Evolutionary conservation across 2,888 invertebrate species (phyloP), one percentile per base, ranked within the genome.

Genomic region (Napeogenes sylphis): DNA sequence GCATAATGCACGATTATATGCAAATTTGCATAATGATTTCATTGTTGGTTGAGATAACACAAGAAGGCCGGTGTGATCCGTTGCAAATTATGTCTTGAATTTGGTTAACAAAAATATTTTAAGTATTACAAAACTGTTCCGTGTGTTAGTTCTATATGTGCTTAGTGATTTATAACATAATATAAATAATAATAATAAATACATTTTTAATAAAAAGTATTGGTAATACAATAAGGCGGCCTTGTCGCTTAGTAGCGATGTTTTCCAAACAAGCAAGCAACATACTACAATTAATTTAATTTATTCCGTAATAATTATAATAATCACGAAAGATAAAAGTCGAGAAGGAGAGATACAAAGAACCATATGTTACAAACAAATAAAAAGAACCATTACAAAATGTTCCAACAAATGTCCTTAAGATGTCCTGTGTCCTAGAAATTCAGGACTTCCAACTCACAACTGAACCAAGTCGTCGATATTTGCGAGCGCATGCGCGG

Each of bases 11-110:
- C 55, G 45, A 60, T 63, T 63, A 63, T 60, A 63, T 60, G 63
- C 55, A 63, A 60, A 63, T 63, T 60, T 63, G 46, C 63, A 47
- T 60, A 63, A 63, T 60, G 46, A 55, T 32, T 60, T 60, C 57
- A 60, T 60, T 58, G 63, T 63, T 63, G 51, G 56, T 33, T 63
- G n/a, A 63, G 59, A 63, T 59, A 63, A 59, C 56, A 54, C 42
- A 54, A 45, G 60, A 63, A 63, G 63, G 63, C 45, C 59, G 46
- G 6, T 47, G 32, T 51, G 14, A 53, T 45, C 12, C 55, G 35
- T 46, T 56, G 63, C 56, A 45, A 56, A 56, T 59, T 59, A 45
- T 14, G 56, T 53, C 53, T 45, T 59, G 45, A 56, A 56, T 56
- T 58, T 38, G 10, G 45, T 32, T 32, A 54, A 59, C n/a, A 47